Conservation (phyloP, 2,113 vertebrate species). For the Tichodroma muraria region DNA sequence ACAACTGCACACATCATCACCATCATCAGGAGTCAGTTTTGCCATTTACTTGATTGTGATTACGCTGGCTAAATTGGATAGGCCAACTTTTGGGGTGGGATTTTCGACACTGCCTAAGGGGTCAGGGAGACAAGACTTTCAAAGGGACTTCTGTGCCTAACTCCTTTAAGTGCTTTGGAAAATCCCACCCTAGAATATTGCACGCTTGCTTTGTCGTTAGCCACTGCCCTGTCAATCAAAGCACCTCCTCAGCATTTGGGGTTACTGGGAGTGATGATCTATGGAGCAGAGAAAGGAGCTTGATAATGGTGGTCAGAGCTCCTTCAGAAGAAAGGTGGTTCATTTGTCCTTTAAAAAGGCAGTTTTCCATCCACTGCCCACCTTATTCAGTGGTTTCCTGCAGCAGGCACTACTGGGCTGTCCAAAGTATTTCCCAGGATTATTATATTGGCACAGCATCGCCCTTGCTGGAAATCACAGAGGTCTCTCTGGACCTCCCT, state of each 20-base stretch:
- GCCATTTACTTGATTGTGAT: background rate
- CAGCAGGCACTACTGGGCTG: background rate
- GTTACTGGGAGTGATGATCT: background rate
- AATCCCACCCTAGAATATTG: conserved; percentile 55
- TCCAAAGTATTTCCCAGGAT: background rate
- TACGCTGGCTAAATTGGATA: conserved; percentile 29
- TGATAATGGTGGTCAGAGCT: background rate
- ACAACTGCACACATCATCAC: conserved; percentile 12
- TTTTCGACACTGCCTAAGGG: conserved; percentile 57
- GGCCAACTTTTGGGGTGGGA: conserved; percentile 57
- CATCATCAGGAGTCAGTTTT: conserved; percentile 23
- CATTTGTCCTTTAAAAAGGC: background rate
- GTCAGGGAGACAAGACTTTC: conserved; percentile 58
- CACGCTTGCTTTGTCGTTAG: conserved; percentile 34
- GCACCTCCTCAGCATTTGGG: background rate
- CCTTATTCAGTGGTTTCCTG: background rate
- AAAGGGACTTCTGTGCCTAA: conserved; percentile 60
- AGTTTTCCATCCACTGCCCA: background rate
- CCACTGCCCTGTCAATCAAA: conserved; percentile 43
- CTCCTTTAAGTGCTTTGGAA: conserved; percentile 63
- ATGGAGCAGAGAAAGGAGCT: background rate
- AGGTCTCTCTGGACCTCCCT: background rate
- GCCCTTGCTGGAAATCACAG: background rate
- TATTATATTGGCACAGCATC: background rate
- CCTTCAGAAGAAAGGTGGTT: background rate